Evolutionary conservation across 2,113 vertebrate species (phyloP).

Genomic region (Platanista minor): DNA sequence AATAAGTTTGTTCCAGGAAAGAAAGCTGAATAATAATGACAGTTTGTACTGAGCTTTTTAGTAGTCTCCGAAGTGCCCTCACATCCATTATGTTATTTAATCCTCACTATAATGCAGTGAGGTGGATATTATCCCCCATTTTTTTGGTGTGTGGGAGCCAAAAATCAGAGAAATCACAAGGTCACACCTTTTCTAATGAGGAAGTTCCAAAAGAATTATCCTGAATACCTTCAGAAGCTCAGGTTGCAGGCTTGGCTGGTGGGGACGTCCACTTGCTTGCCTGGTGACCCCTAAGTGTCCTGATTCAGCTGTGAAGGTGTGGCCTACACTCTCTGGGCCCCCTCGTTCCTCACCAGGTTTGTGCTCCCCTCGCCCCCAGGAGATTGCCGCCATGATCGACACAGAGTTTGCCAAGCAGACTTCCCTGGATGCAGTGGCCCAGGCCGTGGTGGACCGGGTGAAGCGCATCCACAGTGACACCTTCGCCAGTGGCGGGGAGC

Average conservation of each 20-base stretch:
- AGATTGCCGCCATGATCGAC: slow-evolving; percentile 97
- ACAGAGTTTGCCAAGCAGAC: slow-evolving; percentile 95
- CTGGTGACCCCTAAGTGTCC: not conserved
- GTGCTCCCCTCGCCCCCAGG: slow-evolving; percentile 75
- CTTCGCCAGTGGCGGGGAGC: slow-evolving; percentile 90
- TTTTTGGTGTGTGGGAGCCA: not conserved
- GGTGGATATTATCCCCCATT: not conserved
- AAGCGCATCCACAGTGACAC: slow-evolving; percentile 93
- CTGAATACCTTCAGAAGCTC: not conserved
- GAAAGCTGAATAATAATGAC: not conserved
- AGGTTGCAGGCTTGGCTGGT: not conserved
- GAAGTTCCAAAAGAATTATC: slow-evolving; percentile 31
- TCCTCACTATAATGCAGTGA: not conserved
- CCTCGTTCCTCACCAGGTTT: not conserved
- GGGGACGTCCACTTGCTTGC: not conserved
- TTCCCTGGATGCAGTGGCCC: slow-evolving; percentile 90
- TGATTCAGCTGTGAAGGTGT: not conserved
- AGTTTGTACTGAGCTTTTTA: not conserved
- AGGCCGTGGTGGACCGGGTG: slow-evolving; percentile 95
- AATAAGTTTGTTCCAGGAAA: not conserved
- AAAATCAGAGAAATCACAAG: not conserved
- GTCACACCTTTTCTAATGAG: not conserved
- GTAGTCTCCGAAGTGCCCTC: not conserved
- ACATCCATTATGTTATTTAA: rapidly evolving
- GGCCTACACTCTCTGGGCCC: not conserved